phyloP scores from a whole-genome alignment of 1,140 invertebrate species.

The Zaprionus lachaisei region DNA sequence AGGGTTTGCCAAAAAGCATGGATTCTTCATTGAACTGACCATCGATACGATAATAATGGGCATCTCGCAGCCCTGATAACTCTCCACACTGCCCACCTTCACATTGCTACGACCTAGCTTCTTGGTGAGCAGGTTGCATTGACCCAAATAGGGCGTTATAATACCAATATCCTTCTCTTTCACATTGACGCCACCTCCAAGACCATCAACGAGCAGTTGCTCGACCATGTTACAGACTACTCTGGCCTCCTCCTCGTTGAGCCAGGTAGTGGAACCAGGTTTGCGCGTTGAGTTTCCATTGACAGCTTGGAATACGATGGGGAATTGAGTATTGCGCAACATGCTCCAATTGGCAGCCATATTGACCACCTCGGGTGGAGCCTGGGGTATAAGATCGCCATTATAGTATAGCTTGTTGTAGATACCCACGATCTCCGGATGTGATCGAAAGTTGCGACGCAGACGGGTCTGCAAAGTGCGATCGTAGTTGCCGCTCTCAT shows the following conservation, averaged over 20 bases:
- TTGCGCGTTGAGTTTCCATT: conserved; percentile 75
- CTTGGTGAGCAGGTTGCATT: conserved; percentile 85
- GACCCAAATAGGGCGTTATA: conserved; percentile 91
- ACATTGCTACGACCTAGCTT: conserved; percentile 63
- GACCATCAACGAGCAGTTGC: conserved; percentile 73
- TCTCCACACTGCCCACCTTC: conserved; percentile 93
- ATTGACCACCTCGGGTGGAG: conserved; percentile 24
- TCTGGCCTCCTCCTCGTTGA: conserved; percentile 86
- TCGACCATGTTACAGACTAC: conserved; percentile 85
- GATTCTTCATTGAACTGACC: conserved; percentile 87
- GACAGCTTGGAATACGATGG: conserved; percentile 88
- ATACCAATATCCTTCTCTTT: conserved; percentile 89
- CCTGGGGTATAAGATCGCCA: conserved; percentile 85
- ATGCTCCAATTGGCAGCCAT: conserved; percentile 72
- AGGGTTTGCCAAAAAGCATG: conserved; percentile 89
- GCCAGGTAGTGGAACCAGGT: conserved; percentile 41
- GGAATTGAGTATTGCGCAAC: conserved; percentile 85
- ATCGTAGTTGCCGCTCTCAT: conserved; percentile 85
- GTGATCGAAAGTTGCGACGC: conserved; percentile 88
- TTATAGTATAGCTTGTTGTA: conserved; percentile 89
- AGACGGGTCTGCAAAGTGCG: conserved; percentile 87
- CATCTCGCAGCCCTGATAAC: conserved; percentile 93
- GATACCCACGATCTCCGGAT: conserved; percentile 86
- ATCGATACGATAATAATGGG: conserved; percentile 91
- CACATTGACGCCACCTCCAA: conserved; percentile 80